A percentile compares a stretch with the other conserved stretches of the same genome.
Evolutionary conservation across 2,797 vertebrate species (phyloP).

Genomic region (Notolepis coatsorum): DNA sequence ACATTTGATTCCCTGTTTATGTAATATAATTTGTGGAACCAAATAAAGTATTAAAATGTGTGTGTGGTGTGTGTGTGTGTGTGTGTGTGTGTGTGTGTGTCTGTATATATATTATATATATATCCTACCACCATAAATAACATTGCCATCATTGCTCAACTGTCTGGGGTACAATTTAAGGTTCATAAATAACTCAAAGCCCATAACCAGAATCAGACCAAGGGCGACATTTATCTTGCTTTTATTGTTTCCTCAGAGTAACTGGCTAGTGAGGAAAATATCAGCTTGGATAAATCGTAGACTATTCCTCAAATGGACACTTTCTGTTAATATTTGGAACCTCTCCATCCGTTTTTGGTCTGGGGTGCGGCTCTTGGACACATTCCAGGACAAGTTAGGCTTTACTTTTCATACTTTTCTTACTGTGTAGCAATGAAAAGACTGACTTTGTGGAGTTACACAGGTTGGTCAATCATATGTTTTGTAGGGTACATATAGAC

Average conservation of each 20-base stretch:
- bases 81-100: neutral
- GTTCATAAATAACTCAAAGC: slow-evolving; percentile 44
- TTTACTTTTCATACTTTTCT: too few species aligned
- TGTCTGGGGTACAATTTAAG: slow-evolving; percentile 45
- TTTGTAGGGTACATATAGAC: too few species aligned
- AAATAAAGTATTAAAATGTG: too few species aligned
- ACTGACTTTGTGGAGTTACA: too few species aligned
- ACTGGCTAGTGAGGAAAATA: neutral
- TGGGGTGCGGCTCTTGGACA: too few species aligned
- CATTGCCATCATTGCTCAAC: slow-evolving; percentile 22
- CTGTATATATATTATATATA: slow-evolving; percentile 32
- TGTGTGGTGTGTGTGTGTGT: slow-evolving; percentile 4
- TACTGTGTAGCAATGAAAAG: too few species aligned
- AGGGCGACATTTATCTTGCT: neutral
- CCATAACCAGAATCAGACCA: slow-evolving; percentile 19
- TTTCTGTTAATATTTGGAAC: too few species aligned
- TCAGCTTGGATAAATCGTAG: neutral
- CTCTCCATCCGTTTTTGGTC: too few species aligned
- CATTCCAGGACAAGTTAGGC: too few species aligned
- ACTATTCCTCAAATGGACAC: neutral
- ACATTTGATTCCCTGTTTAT: too few species aligned
- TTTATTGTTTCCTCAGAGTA: slow-evolving; percentile 12
- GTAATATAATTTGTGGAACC: too few species aligned
- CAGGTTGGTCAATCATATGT: too few species aligned
- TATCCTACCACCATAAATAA: slow-evolving; percentile 42